Conservation (phyloP, 2,797 vertebrate genomes). For the Xiphophorus birchmanni region DNA sequence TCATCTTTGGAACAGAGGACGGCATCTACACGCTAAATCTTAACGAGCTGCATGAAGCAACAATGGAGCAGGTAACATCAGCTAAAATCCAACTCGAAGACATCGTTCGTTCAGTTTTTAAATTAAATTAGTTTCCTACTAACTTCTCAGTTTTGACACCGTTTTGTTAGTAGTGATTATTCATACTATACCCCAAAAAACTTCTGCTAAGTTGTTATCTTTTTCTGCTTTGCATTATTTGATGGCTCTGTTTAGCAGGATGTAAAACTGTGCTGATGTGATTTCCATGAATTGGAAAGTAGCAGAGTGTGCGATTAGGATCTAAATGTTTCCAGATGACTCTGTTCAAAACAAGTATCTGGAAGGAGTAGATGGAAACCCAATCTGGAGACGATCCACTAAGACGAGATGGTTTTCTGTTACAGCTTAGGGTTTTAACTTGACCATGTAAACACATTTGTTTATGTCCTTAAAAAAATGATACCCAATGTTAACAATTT, state of each 20-base stretch:
- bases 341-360: background rate
- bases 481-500: background rate
- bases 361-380: background rate
- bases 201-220: background rate
- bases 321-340: conserved; percentile 10
- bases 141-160: background rate
- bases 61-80: conserved; percentile 94
- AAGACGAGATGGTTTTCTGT: background rate
- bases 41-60: conserved; percentile 96
- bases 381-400: background rate
- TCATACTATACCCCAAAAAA: background rate
- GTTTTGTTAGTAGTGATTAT: background rate
- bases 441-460: background rate
- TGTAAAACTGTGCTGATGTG: background rate
- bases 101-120: background rate
- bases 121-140: background rate
- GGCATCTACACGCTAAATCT: conserved; percentile 98
- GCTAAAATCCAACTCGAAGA: background rate
- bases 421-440: background rate
- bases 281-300: background rate
- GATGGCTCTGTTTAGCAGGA: background rate
- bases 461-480: background rate
- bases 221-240: background rate
- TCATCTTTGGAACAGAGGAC: conserved; percentile 98
- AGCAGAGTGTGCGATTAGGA: background rate